A percentile compares a stretch with the other conserved stretches of the same genome.
phyloP scores from a whole-genome alignment of 2,888 invertebrate genomes.

The Andricus curvator region DNA sequence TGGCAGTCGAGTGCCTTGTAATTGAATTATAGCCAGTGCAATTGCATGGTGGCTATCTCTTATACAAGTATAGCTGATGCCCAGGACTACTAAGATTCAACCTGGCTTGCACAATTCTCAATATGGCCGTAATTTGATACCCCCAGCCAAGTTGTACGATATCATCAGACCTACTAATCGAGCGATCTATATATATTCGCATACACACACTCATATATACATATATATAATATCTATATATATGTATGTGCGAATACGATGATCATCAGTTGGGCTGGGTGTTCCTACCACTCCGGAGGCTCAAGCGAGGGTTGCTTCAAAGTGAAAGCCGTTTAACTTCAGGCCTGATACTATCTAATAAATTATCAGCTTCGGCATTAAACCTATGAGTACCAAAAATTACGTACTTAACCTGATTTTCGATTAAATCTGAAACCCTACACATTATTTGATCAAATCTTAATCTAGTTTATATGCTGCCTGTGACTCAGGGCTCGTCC shows the following conservation, averaged over 20 bases:
- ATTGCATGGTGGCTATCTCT: constrained; percentile 26
- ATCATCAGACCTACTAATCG: constrained; percentile 17
- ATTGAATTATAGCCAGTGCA: constrained; percentile 34
- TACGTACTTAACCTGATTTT: constrained; percentile 17
- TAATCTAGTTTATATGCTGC: constrained; percentile 11
- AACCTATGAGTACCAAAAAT: constrained; percentile 16
- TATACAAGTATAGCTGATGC: background rate
- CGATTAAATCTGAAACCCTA: constrained; percentile 35
- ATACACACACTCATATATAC: background rate
- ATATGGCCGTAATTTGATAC: constrained; percentile 27
- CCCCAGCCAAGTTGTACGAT: constrained; percentile 9
- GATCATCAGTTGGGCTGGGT: constrained; percentile 21
- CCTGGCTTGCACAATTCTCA: background rate
- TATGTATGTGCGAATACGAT: constrained; percentile 11
- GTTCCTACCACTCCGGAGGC: background rate
- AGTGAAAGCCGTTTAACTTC: constrained; percentile 39
- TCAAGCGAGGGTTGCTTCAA: constrained; percentile 29
- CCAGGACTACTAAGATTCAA: constrained; percentile 15
- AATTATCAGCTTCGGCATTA: constrained; percentile 35
- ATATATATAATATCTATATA: too few species aligned
- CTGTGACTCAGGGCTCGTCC: background rate
- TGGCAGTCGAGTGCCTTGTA: constrained; percentile 28
- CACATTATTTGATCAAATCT: constrained; percentile 16
- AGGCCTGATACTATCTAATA: constrained; percentile 26
- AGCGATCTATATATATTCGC: constrained; percentile 3